Evolutionary conservation across 1,140 invertebrate species (phyloP).

Genomic region (Drosophila neocordata): DNA sequence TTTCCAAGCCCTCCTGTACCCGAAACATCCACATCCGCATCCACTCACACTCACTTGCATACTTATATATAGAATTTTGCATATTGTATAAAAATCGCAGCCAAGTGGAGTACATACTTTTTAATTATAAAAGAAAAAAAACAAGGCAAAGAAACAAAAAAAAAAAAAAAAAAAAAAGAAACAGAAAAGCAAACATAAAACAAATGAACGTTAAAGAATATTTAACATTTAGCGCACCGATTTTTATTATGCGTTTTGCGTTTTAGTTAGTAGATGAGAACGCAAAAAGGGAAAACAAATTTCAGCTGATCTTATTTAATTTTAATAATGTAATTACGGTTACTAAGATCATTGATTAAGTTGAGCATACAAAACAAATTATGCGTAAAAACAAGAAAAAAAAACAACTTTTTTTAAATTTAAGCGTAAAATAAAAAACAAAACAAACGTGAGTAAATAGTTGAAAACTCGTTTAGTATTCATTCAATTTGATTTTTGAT

Average conservation of each 20-base stretch:
- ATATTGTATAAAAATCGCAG: slow-evolving; percentile 67
- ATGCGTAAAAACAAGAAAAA: slow-evolving; percentile 54
- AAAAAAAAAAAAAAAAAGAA: slow-evolving; percentile 16
- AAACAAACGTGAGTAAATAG: slow-evolving; percentile 61
- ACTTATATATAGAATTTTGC: slow-evolving; percentile 18
- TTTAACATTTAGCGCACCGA: slow-evolving; percentile 46
- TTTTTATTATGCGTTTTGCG: slow-evolving; percentile 53
- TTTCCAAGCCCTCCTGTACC: not conserved
- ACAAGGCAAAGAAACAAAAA: not conserved
- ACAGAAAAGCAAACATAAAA: slow-evolving; percentile 6
- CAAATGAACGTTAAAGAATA: slow-evolving; percentile 7
- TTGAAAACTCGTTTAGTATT: slow-evolving; percentile 52
- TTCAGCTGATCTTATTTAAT: slow-evolving; percentile 76
- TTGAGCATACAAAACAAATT: slow-evolving; percentile 59
- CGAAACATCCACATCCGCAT: not conserved
- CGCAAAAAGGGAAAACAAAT: slow-evolving; percentile 32
- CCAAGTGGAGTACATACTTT: slow-evolving; percentile 55
- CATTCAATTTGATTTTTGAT: slow-evolving; percentile 26
- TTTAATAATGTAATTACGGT: slow-evolving; percentile 67
- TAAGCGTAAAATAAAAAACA: slow-evolving; percentile 48
- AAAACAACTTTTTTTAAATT: slow-evolving; percentile 55
- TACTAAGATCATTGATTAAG: slow-evolving; percentile 75
- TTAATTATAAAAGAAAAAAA: slow-evolving; percentile 47
- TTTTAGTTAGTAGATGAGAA: slow-evolving; percentile 35
- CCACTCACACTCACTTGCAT: not conserved